phyloP scores from a whole-genome alignment of 2,888 invertebrate species.

The Tipula helvola region DNA sequence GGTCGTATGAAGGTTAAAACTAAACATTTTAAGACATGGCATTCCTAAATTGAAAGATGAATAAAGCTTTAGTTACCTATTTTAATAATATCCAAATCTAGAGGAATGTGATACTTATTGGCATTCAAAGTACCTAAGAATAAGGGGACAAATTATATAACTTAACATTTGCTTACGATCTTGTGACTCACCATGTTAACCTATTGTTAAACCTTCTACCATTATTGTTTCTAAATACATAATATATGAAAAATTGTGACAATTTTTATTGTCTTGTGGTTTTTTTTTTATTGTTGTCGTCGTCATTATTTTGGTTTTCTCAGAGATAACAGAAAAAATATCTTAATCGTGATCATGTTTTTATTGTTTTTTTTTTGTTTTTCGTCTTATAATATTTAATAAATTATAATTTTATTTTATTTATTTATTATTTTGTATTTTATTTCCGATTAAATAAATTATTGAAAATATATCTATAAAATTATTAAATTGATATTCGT shows the following conservation, averaged over 20 bases:
- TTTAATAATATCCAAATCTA: too few relatives aligned
- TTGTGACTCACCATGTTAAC: neutral
- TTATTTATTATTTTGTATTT: neutral
- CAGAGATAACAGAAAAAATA: neutral
- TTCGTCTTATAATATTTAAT: neutral
- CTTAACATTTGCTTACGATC: neutral
- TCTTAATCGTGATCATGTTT: neutral
- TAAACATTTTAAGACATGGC: too few relatives aligned
- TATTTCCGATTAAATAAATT: constrained; percentile 4
- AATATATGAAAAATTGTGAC: neutral
- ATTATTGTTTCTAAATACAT: neutral
- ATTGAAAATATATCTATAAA: neutral
- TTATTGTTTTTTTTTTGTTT: neutral
- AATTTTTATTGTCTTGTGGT: neutral
- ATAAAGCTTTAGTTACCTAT: too few relatives aligned
- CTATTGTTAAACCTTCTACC: neutral
- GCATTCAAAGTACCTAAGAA: too few relatives aligned
- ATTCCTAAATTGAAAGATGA: too few relatives aligned
- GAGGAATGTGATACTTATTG: too few relatives aligned
- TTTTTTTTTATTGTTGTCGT: neutral
- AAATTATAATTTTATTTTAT: neutral
- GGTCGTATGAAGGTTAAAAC: too few relatives aligned
- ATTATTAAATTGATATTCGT: neutral
- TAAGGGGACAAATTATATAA: too few relatives aligned
- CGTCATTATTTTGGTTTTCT: neutral